phyloP scores from a whole-genome alignment of 2,888 invertebrate genomes.

The Sphaeridia pumilis region DNA sequence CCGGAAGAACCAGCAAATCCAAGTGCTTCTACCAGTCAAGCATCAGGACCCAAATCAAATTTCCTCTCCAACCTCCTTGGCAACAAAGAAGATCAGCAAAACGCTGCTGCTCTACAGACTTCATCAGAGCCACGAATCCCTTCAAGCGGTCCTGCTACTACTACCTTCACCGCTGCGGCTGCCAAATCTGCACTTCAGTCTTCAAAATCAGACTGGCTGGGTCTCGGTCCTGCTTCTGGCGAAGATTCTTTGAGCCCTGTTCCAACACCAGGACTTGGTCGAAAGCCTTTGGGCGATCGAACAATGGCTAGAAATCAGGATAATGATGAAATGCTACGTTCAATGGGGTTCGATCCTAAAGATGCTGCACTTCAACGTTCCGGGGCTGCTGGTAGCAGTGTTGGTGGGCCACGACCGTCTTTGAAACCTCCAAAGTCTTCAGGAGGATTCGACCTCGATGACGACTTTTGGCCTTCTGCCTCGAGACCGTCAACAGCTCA shows the following conservation, averaged over 20 bases:
- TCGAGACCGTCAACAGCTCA: too few relatives aligned
- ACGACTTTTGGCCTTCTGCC: constrained; percentile 18
- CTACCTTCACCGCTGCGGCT: too few relatives aligned
- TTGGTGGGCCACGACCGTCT: too few relatives aligned
- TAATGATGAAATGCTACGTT: neutral
- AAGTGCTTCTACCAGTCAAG: neutral
- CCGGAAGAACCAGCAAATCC: constrained; percentile 1
- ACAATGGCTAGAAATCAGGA: too few relatives aligned
- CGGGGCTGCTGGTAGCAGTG: too few relatives aligned
- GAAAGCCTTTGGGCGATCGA: neutral
- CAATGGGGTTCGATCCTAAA: constrained; percentile 2
- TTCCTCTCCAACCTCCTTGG: neutral
- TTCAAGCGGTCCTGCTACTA: neutral
- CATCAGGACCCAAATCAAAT: neutral
- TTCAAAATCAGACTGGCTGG: constrained; percentile 10
- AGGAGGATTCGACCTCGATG: constrained; percentile 15
- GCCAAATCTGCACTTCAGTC: neutral
- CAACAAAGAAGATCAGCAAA: neutral
- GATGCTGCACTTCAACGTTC: too few relatives aligned
- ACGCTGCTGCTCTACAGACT: too few relatives aligned
- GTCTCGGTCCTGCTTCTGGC: neutral
- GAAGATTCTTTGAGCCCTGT: too few relatives aligned
- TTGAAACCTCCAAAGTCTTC: too few relatives aligned
- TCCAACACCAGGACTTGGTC: neutral
- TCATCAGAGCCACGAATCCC: neutral